A percentile compares a stretch with the other conserved stretches of the same genome.
These are phyloP conservation scores for Drosophila obscura DNA, from an alignment of 1,140 invertebrate species.

Conservation along the genomic window DNA sequence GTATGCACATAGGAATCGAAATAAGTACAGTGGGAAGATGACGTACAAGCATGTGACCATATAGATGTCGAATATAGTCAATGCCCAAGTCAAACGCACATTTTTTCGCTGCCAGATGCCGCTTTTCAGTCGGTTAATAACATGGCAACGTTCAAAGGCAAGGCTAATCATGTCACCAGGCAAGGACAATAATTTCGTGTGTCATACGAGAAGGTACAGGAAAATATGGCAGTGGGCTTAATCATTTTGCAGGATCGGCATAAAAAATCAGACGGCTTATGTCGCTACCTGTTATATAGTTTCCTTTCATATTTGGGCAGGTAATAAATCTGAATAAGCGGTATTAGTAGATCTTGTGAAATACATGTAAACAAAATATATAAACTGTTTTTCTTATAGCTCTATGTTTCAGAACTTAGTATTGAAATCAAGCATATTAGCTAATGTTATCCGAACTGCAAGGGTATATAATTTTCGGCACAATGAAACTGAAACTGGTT, in stretches of 20 bases:
- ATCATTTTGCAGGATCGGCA: no score
- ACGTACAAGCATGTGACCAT: constrained; percentile 54
- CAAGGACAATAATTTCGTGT: constrained; percentile 63
- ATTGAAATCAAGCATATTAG: no score
- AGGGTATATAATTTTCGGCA: no score
- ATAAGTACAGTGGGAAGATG: constrained; percentile 55
- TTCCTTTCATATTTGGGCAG: background rate
- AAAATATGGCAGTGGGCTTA: constrained; percentile 6
- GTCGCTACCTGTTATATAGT: background rate
- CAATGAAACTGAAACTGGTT: no score
- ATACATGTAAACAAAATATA: no score
- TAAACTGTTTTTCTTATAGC: no score
- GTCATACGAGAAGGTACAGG: constrained; percentile 17
- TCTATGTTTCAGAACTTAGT: no score
- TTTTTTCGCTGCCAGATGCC: constrained; percentile 45
- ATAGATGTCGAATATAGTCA: constrained; percentile 63
- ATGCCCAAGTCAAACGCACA: constrained; percentile 48
- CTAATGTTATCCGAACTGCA: no score
- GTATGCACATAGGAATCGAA: constrained; percentile 12
- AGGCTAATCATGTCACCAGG: constrained; percentile 44
- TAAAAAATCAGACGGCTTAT: background rate
- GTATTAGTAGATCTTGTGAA: no score
- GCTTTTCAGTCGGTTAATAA: constrained; percentile 58
- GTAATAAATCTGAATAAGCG: no score
- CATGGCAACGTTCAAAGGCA: constrained; percentile 54